Evolutionary conservation across 2,888 invertebrate genomes (phyloP), one percentile per base, ranked within the genome.

Genomic region (Parochlus steinenii): DNA sequence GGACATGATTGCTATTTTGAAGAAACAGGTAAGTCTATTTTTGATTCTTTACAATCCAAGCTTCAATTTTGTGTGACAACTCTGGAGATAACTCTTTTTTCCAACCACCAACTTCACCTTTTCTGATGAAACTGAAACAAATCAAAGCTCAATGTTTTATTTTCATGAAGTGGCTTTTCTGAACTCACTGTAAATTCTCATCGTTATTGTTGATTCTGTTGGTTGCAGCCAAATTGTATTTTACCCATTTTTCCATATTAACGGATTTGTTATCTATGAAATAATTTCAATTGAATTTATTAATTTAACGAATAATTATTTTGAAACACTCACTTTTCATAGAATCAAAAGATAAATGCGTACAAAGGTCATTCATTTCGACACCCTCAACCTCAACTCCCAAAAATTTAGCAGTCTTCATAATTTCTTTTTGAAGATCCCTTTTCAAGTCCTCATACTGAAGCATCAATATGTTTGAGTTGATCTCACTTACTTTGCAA

Each of bases 1-100:
- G 33, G 61, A 63, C 4, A 57, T 64, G 36, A 48, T 64, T 38
- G 53, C 56, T 29, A 51, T 55, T 28, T 55, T 57, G 40, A 56
- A 60, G 41, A 54, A 53, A 26, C 62, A 63, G 48, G 62, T 61
- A 45, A 39, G 33, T 43, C 5, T 18, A 12, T 11, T 25, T 36
- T 7, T 32, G 20, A 26, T 18, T 18, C n/a, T 26, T 28, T 10
- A 24, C 22, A n/a, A n/a, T n/a, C n/a, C n/a, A n/a, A n/a, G n/a
- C n/a, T n/a, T n/a, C n/a, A n/a, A n/a, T n/a, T n/a, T n/a, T n/a
- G n/a, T n/a, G n/a, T n/a, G n/a, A n/a, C n/a, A n/a, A n/a, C n/a
- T n/a, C n/a, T n/a, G n/a, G n/a, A n/a, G 34, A 14, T 5, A 50
- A 28, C 11, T 47, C 51, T 4, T 48, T 43, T 20, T 44, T 45